Evolutionary conservation across 2,797 vertebrate genomes (phyloP).

Genomic region (Dryobates pubescens): DNA sequence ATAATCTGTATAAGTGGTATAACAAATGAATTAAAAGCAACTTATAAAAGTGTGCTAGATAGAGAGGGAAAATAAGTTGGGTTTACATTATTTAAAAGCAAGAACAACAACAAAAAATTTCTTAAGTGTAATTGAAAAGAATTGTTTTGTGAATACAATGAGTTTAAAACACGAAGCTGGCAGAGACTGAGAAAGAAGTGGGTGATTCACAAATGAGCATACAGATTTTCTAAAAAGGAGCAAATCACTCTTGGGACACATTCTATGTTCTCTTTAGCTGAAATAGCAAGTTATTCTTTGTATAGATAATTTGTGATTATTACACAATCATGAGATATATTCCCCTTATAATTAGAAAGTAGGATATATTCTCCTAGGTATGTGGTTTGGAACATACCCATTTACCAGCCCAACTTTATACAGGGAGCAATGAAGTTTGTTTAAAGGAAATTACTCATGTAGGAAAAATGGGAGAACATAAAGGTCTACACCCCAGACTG

Average conservation of each 20-base stretch:
- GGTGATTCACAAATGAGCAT: not conserved
- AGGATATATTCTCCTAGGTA: not conserved
- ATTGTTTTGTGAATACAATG: not conserved
- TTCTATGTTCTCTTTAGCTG: not conserved
- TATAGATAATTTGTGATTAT: not conserved
- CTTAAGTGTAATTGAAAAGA: not conserved
- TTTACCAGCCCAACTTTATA: not conserved
- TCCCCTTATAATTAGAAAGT: not conserved
- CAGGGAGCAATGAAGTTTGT: not conserved
- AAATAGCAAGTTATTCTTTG: not conserved
- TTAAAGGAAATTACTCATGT: slow-evolving; percentile 29
- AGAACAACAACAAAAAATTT: not conserved
- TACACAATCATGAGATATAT: not conserved
- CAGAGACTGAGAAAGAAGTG: not conserved
- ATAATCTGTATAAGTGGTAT: no score
- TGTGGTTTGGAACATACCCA: not conserved
- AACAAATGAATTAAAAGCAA: not conserved
- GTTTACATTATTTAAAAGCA: not conserved
- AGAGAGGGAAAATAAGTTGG: not conserved
- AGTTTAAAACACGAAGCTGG: not conserved
- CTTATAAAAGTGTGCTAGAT: not conserved
- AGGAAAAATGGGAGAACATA: not conserved
- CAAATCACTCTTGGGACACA: not conserved
- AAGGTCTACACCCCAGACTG: not conserved
- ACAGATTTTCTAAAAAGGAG: not conserved